Evolutionary conservation across 2,113 vertebrate species (phyloP).

Genomic region (Hymenochirus boettgeri): DNA sequence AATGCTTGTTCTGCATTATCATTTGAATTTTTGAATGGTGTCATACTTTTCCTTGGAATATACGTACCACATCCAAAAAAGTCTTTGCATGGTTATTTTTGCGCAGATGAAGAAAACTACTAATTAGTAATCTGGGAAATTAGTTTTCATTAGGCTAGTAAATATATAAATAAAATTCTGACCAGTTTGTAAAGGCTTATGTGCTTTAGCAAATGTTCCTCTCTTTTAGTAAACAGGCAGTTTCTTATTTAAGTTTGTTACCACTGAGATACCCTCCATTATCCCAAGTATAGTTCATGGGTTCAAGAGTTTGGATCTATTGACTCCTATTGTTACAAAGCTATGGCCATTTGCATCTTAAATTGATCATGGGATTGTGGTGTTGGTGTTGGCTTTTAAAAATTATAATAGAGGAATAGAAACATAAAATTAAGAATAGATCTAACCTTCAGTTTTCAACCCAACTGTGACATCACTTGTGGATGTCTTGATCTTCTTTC

Average conservation of each 20-base stretch:
- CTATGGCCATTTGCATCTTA: not conserved
- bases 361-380: not conserved
- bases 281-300: slow-evolving; percentile 2
- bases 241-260: not conserved
- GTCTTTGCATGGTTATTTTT: no score
- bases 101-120: no score
- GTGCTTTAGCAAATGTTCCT: no score
- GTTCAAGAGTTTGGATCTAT: slow-evolving; percentile 1
- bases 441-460: slow-evolving; percentile 1
- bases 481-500: not conserved
- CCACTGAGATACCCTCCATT: not conserved
- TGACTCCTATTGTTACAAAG: not conserved
- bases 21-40: no score
- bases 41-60: no score
- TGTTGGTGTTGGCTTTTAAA: slow-evolving; percentile 1
- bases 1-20: no score
- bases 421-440: slow-evolving; percentile 2
- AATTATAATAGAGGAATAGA: not conserved
- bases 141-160: no score
- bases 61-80: no score
- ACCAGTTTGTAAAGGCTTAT: no score
- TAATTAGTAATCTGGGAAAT: no score
- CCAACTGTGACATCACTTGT: slow-evolving; percentile 1
- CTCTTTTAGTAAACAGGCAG: no score
- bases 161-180: no score